phyloP scores from a whole-genome alignment of 2,888 invertebrate genomes.

The Helleia helle region DNA sequence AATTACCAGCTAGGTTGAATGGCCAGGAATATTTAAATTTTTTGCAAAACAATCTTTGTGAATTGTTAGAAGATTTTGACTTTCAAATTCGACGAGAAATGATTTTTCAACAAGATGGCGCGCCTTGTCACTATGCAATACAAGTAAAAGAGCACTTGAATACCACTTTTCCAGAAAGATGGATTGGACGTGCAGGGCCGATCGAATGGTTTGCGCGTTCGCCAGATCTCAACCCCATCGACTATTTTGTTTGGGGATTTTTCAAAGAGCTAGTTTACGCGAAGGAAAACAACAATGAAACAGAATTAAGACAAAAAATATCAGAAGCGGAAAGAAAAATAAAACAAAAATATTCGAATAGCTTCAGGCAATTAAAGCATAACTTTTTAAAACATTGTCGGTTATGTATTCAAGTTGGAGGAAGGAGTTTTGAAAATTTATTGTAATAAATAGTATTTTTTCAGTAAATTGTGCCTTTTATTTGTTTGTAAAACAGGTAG shows the following conservation, averaged over 20 bases:
- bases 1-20: neutral
- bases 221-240: conserved; percentile 11
- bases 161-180: conserved; percentile 9
- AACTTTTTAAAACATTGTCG: no score
- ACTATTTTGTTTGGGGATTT: conserved; percentile 10
- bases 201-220: conserved; percentile 9
- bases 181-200: conserved; percentile 12
- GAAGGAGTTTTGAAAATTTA: no score
- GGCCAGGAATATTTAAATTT: conserved; percentile 1
- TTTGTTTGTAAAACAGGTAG: no score
- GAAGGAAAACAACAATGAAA: conserved; percentile 1
- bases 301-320: neutral
- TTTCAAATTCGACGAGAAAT: conserved; percentile 9
- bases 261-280: conserved; percentile 10
- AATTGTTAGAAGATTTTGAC: conserved; percentile 11
- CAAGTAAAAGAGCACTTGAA: conserved; percentile 11
- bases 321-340: neutral
- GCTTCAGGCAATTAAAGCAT: neutral
- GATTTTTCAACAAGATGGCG: conserved; percentile 15
- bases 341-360: no score
- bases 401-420: no score
- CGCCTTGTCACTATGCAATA: conserved; percentile 13
- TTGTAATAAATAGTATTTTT: no score
- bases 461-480: no score
- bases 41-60: conserved; percentile 8